Percentiles rank a stretch among this genome's conserved stretches.
These are phyloP conservation scores for Nesoenas mayeri DNA, from an alignment of 2,113 vertebrate species.

Conservation along the genomic window DNA sequence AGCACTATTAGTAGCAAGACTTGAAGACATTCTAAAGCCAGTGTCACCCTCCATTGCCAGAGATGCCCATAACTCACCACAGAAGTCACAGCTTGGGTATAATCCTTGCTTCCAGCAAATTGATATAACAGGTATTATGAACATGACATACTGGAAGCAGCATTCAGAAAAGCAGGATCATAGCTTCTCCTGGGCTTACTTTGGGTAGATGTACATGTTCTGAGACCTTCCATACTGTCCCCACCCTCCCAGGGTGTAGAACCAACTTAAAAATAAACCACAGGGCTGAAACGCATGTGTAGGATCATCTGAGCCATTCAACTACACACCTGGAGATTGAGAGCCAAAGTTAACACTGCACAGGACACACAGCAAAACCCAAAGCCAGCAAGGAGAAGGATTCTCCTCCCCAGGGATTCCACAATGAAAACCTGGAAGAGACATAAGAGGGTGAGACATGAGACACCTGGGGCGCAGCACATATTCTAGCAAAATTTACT, in stretches of 20 bases:
- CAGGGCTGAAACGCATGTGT: rapidly evolving
- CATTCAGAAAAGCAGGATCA: not conserved
- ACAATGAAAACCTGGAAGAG: conserved; percentile 86
- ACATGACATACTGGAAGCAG: rapidly evolving
- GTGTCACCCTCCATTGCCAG: not conserved
- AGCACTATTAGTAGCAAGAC: not conserved
- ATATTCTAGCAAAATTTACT: not conserved
- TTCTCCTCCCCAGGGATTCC: conserved; percentile 82
- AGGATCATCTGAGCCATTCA: not conserved
- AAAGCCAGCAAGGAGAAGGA: conserved; percentile 88
- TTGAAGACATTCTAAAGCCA: not conserved
- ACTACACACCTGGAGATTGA: conserved; percentile 84
- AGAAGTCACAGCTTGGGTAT: not conserved
- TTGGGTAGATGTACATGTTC: not conserved
- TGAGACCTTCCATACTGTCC: not conserved
- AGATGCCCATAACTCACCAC: rapidly evolving
- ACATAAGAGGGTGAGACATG: not conserved
- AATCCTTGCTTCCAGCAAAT: not conserved
- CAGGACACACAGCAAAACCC: conserved; percentile 81
- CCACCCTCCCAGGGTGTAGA: not conserved
- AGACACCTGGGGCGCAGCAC: not conserved
- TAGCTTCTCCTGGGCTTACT: not conserved
- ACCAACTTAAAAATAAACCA: not conserved
- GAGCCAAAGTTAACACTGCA: conserved; percentile 80
- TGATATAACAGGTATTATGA: not conserved